Conservation (phyloP, 2,113 vertebrate species). For the Ariopsis seemanni region DNA sequence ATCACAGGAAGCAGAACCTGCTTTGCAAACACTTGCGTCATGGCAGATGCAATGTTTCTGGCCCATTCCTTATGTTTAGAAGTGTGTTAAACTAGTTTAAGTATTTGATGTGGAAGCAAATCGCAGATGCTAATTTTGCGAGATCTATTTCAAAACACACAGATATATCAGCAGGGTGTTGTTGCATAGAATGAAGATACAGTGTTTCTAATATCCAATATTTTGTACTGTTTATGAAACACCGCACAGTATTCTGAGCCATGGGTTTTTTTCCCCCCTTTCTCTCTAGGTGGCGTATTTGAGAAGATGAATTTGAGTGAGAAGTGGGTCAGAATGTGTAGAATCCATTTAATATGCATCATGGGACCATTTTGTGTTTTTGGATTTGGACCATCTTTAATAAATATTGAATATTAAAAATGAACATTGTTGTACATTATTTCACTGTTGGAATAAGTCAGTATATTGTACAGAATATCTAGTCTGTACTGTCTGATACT, state of each 20-base stretch:
- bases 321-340: not conserved
- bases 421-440: not conserved
- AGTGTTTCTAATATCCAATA: not conserved
- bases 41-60: not conserved
- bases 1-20: constrained; percentile 13
- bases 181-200: not conserved
- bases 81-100: not conserved
- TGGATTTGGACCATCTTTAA: not conserved
- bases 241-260: not conserved
- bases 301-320: constrained; percentile 32
- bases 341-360: constrained; percentile 5
- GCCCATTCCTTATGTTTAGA: not conserved
- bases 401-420: not conserved
- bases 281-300: constrained; percentile 49
- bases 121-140: not conserved
- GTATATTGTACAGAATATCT: not conserved
- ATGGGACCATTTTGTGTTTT: not conserved
- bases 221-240: constrained; percentile 1
- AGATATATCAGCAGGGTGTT: not conserved
- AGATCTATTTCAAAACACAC: not conserved
- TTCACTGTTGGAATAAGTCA: not conserved
- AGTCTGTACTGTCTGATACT: not conserved
- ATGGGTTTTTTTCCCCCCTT: not conserved
- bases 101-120: not conserved
- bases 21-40: constrained; percentile 6